Base-by-base conservation (phyloP, 2,797 vertebrate genomes). In the Vespertilio murinus region DNA sequence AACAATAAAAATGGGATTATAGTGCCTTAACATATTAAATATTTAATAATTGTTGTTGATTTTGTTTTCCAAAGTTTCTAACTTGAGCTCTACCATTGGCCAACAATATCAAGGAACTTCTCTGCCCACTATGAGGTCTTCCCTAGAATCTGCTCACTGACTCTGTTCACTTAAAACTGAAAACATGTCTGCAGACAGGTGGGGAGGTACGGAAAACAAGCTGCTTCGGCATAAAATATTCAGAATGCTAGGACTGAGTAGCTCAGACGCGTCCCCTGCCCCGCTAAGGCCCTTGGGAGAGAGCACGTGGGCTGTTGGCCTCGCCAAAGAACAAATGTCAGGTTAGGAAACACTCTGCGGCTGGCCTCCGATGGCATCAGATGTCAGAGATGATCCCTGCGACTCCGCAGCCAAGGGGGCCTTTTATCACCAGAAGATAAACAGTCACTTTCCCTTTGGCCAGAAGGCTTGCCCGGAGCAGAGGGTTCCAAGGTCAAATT, bases 211-310 rank as follows among this genome's bases (percentile, higher is more conserved):
- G 67, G 90, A 77, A 52, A 74, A 56, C 71, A 83, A 93, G 52
- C 84, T 84, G 16, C 49, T 78, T n/a, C 38, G 22, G 47, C 45
- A 90, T 93, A 75, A 94, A 92, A 91, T 86, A 94, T 93, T 95
- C 64, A 92, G 88, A 74, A 64, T 47, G 90, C 75, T 16, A 67
- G 0, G 0, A 35, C 14, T 52, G 30, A 38, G 3, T n/a, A 65
- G 61, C 35, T 67, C 59, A 28, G 59, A 81, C 59, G 61, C 89
- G 54, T 40, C 40, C 40, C 28, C 47, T n/a, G 35, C 54, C 33
- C 18, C 61, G 59, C 70, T 70, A 70, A 93, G 6, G 52, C 80
- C 77, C 93, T 67, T n/a, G 5, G 25, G 78, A 52, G 59, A 52
- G 22, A 65, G 33, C 61, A 33, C 6, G 11, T 81, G 33, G 56